Percentiles rank a stretch among this genome's conserved stretches.
Conservation (phyloP, 1,140 invertebrate species). For the Zaprionus lachaisei region DNA sequence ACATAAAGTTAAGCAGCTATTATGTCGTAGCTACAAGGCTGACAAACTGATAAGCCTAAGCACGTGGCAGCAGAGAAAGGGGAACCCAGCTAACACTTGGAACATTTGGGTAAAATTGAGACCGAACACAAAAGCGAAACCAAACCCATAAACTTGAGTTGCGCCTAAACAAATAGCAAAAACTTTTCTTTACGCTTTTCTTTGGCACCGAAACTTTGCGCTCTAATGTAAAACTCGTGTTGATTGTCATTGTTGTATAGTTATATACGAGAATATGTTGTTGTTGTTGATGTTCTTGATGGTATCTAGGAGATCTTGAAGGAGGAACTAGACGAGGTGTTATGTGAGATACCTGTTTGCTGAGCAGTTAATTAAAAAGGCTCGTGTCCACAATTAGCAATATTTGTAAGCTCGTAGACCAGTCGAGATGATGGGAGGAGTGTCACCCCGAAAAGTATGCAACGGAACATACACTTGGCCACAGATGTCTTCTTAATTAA, state of each 20-base stretch:
- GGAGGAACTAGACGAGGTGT: slow-evolving; percentile 12
- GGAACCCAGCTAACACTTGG: slow-evolving; percentile 1
- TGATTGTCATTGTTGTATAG: slow-evolving; percentile 59
- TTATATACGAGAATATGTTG: slow-evolving; percentile 20
- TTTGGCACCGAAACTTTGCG: slow-evolving; percentile 63
- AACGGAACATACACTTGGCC: slow-evolving; percentile 30
- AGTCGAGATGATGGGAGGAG: not conserved
- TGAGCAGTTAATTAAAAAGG: slow-evolving; percentile 70
- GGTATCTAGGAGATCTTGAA: slow-evolving; percentile 34
- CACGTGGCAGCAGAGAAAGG: not conserved
- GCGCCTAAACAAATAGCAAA: slow-evolving; percentile 75
- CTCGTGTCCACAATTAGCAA: slow-evolving; percentile 43
- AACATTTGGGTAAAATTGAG: slow-evolving; percentile 13
- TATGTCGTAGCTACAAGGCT: slow-evolving; percentile 75
- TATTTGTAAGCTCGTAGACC: not conserved
- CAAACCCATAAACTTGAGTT: slow-evolving; percentile 50
- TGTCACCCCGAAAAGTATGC: slow-evolving; percentile 49
- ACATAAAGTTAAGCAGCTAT: slow-evolving; percentile 74
- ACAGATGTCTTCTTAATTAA: slow-evolving; percentile 73
- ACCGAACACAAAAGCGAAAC: slow-evolving; percentile 37
- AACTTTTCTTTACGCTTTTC: slow-evolving; percentile 58
- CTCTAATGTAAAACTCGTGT: slow-evolving; percentile 80
- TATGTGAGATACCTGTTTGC: slow-evolving; percentile 34
- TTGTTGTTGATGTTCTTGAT: not conserved
- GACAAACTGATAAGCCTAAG: slow-evolving; percentile 53